Percentiles rank a stretch among this genome's conserved stretches.
Evolutionary conservation across 2,888 invertebrate species (phyloP).

Genomic region (Molanna angustata): DNA sequence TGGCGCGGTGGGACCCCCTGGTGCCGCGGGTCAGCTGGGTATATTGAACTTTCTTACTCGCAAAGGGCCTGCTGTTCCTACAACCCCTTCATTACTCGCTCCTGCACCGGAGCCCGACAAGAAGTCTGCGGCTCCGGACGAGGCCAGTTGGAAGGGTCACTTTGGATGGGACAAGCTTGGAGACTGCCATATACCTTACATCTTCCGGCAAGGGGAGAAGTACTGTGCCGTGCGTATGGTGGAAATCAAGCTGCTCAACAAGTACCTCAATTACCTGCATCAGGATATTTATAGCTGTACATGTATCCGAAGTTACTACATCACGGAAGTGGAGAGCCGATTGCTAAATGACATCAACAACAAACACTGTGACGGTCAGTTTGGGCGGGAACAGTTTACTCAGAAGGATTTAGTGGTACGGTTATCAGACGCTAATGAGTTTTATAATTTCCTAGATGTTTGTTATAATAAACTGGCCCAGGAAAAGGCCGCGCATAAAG

Average conservation of each 20-base stretch:
- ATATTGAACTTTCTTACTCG: conserved; percentile 62
- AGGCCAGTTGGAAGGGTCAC: conserved; percentile 74
- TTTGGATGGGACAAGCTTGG: conserved; percentile 92
- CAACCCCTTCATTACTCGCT: conserved; percentile 24
- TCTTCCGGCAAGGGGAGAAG: conserved; percentile 77
- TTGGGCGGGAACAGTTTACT: conserved; percentile 84
- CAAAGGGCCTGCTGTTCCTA: conserved; percentile 36
- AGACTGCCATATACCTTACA: conserved; percentile 83
- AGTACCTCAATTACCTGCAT: conserved; percentile 84
- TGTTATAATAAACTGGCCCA: conserved; percentile 81
- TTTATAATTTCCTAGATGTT: conserved; percentile 86
- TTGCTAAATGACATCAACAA: conserved; percentile 90
- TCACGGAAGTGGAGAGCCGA: conserved; percentile 86
- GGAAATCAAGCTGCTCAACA: conserved; percentile 84
- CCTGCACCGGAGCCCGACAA: conserved; percentile 39
- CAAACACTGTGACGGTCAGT: conserved; percentile 88
- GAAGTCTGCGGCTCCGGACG: conserved; percentile 58
- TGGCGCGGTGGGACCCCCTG: conserved; percentile 38
- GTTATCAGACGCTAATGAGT: conserved; percentile 82
- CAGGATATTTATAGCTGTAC: conserved; percentile 89
- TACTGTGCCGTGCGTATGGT: conserved; percentile 95
- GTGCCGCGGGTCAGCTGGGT: conserved; percentile 53
- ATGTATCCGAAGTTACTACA: conserved; percentile 89
- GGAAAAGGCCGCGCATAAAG: conserved; percentile 57
- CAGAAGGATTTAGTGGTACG: conserved; percentile 88